Base-by-base conservation (phyloP, 2,113 vertebrate species). In the Campylorhamphus procurvoides region DNA sequence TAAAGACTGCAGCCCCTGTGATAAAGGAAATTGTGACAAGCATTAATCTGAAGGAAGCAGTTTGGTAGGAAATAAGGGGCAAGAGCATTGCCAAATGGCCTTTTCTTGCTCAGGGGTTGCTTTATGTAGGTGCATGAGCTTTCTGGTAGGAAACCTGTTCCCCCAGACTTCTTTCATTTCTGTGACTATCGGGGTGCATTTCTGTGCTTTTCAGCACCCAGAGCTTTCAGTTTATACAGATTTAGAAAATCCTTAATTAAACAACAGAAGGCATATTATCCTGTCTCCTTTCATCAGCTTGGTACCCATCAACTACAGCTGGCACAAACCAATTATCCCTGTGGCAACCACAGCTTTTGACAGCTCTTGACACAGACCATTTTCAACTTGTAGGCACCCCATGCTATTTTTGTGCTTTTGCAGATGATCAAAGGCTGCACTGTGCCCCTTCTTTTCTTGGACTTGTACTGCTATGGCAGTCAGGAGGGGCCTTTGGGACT, bases 321-420 rank as follows among this genome's bases (percentile, higher is more conserved):
- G 96, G 75, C 94, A 91, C 92, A 95, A 94, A 89, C 80, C 91
- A 97, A 93, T 94, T 95, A 96, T 96, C 93, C 94, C 94, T 96
- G 94, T 96, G 94, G 91, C 95, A 97, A 90, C 91, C 84, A 88
- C 55, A 86, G 93, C 60, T 84, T 97, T 94, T 96, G 96, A 95
- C 88, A 87, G 83, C 71, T 94, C 90, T 86, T 91, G 87, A 97
- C 89, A 94, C 64, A 74, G 77, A 77, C 81, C 3, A 1, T 86
- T 97, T 92, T 89, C 84, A 87, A 94, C 84, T 66, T 74, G 75
- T 67, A 94, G 82, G 72, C 58, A 84, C 71, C 75, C 55, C 33
- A 7, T 71, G 78, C 75, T 93, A 90, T 91, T 94, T 95, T 73
- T 84, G 35, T 85, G 66, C 40, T 69, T 66, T 50, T 91, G 59